Evolutionary conservation across 1,140 invertebrate genomes (phyloP).

Genomic region (Saccostrea cuccullata): DNA sequence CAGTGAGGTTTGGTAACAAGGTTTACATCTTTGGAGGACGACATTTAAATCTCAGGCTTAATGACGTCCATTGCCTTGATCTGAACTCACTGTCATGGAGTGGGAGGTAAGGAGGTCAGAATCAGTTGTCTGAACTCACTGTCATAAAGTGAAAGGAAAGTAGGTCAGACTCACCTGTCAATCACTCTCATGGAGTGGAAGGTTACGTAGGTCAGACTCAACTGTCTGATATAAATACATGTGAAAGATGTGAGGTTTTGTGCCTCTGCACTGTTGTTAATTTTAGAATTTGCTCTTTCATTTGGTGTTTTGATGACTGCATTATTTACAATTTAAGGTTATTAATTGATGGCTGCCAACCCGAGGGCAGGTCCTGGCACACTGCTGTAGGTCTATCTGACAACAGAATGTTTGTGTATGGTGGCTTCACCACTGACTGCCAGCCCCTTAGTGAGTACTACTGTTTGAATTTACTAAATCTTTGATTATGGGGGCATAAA

Average conservation of each 20-base stretch:
- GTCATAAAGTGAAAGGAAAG: no score
- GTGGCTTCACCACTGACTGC: conserved; percentile 75
- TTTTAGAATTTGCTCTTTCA: no score
- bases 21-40: conserved; percentile 81
- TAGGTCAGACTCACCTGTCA: no score
- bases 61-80: conserved; percentile 80
- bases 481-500: no score
- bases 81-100: conserved; percentile 78
- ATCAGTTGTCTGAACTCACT: no score
- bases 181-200: no score
- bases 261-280: no score
- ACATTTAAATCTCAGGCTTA: conserved; percentile 72
- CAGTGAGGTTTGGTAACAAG: conserved; percentile 68
- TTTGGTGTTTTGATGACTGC: no score
- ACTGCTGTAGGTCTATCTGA: conserved; percentile 75
- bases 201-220: no score
- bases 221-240: no score
- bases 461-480: no score
- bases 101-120: conserved; percentile 71
- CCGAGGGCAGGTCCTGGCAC: conserved; percentile 79
- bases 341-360: conserved; percentile 50
- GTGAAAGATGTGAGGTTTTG: no score
- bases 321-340: conserved; percentile 51
- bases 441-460: conserved; percentile 62
- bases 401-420: conserved; percentile 77